phyloP scores from a whole-genome alignment of 2,888 invertebrate genomes.

The Drosophila ustulata region DNA sequence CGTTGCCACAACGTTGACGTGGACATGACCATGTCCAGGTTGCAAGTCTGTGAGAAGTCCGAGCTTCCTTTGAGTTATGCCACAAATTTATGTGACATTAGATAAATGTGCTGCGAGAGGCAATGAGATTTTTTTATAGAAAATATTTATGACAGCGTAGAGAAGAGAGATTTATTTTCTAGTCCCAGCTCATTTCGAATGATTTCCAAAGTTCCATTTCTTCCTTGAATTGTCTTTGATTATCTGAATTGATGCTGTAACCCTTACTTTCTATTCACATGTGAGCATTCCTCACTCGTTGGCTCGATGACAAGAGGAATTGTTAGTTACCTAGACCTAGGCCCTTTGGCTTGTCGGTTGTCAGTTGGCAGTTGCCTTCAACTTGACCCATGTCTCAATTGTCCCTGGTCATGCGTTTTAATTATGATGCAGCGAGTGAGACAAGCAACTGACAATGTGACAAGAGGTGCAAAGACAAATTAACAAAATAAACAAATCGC shows the following conservation, averaged over 20 bases:
- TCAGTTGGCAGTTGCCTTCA: constrained; percentile 66
- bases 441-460: constrained; percentile 77
- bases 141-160: neutral
- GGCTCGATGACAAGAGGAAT: constrained; percentile 44
- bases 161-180: neutral
- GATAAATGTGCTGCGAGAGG: constrained; percentile 33
- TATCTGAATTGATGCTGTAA: constrained; percentile 23
- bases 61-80: constrained; percentile 21
- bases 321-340: constrained; percentile 31
- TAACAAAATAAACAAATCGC: constrained; percentile 76
- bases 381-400: constrained; percentile 72
- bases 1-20: constrained; percentile 60
- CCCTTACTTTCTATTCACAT: neutral
- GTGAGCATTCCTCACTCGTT: constrained; percentile 8
- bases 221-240: constrained; percentile 29
- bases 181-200: no score
- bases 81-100: constrained; percentile 54
- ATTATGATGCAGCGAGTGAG: constrained; percentile 80
- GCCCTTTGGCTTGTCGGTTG: constrained; percentile 24
- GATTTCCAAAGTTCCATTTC: neutral
- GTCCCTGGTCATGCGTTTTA: constrained; percentile 72
- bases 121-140: constrained; percentile 6
- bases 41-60: constrained; percentile 37
- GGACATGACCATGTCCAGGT: constrained; percentile 67
- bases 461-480: constrained; percentile 65